Evolutionary conservation across 1,140 invertebrate species (phyloP).

Genomic region (Nymphalis io): DNA sequence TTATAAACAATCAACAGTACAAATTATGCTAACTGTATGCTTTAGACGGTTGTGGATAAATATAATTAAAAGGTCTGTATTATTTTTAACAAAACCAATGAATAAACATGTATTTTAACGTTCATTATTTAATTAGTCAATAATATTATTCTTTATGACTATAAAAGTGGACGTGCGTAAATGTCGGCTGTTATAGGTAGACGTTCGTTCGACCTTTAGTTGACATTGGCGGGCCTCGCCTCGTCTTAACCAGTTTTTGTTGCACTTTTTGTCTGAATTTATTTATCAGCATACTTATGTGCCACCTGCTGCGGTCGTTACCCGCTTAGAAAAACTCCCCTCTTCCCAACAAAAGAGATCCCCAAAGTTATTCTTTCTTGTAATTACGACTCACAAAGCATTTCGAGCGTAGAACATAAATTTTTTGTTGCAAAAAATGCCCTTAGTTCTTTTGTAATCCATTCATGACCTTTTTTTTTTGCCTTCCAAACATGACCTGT

Average conservation of each 20-base stretch:
- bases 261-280: conserved; percentile 67
- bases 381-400: conserved; percentile 74
- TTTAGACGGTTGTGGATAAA: too few relatives aligned
- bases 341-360: conserved; percentile 69
- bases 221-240: conserved; percentile 62
- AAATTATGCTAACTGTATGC: too few relatives aligned
- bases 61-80: background rate
- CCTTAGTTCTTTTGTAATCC: conserved; percentile 67
- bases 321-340: conserved; percentile 75
- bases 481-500: conserved; percentile 51
- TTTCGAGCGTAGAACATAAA: conserved; percentile 60
- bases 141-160: conserved; percentile 1
- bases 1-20: background rate
- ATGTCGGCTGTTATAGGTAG: conserved; percentile 23
- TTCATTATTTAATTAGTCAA: background rate
- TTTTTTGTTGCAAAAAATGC: conserved; percentile 72
- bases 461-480: conserved; percentile 64
- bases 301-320: conserved; percentile 78
- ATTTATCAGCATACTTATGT: conserved; percentile 71
- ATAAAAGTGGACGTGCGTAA: conserved; percentile 15
- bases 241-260: conserved; percentile 68
- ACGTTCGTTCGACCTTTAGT: conserved; percentile 66
- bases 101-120: background rate
- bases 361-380: conserved; percentile 77
- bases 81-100: background rate